A percentile compares a stretch with the other conserved stretches of the same genome.
Evolutionary conservation across 2,797 vertebrate genomes (phyloP).

Genomic region (Melanotaenia nigrans): DNA sequence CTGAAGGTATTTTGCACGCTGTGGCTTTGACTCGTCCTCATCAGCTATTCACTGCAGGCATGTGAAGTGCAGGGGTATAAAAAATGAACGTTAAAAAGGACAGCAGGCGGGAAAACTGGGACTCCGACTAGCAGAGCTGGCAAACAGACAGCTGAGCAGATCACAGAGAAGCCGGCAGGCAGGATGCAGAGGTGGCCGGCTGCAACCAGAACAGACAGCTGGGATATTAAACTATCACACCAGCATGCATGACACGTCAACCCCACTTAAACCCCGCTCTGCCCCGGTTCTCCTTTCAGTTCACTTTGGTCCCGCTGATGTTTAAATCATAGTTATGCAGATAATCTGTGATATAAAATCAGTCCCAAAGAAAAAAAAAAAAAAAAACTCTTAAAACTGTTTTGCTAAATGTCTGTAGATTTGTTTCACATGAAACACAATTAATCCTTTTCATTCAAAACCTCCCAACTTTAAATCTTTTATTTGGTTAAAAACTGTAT

Average conservation of each 20-base stretch:
- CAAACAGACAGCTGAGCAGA: slow-evolving; percentile 35
- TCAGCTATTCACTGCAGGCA: slow-evolving; percentile 2
- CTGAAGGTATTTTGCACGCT: slow-evolving; percentile 9
- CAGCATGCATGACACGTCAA: slow-evolving; percentile 52
- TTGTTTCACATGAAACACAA: background rate
- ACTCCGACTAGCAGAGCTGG: slow-evolving; percentile 25
- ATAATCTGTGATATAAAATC: background rate
- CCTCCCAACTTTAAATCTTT: background rate
- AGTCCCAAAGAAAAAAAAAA: background rate
- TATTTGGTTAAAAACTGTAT: background rate
- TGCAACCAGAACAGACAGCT: slow-evolving; percentile 62
- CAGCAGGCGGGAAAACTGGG: background rate
- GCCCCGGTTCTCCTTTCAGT: background rate
- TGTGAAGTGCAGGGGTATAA: background rate
- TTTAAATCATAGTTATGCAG: background rate
- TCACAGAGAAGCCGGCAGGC: slow-evolving; percentile 45
- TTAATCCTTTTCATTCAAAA: background rate
- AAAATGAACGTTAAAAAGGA: background rate
- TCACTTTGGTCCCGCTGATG: slow-evolving; percentile 5
- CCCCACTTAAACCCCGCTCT: slow-evolving; percentile 28
- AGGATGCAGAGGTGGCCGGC: slow-evolving; percentile 47
- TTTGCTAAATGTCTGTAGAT: background rate
- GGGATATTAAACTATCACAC: slow-evolving; percentile 52
- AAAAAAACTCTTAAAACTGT: background rate
- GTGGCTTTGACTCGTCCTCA: slow-evolving; percentile 3